phyloP scores from a whole-genome alignment of 2,113 vertebrate species.

The Corvus moneduloides region DNA sequence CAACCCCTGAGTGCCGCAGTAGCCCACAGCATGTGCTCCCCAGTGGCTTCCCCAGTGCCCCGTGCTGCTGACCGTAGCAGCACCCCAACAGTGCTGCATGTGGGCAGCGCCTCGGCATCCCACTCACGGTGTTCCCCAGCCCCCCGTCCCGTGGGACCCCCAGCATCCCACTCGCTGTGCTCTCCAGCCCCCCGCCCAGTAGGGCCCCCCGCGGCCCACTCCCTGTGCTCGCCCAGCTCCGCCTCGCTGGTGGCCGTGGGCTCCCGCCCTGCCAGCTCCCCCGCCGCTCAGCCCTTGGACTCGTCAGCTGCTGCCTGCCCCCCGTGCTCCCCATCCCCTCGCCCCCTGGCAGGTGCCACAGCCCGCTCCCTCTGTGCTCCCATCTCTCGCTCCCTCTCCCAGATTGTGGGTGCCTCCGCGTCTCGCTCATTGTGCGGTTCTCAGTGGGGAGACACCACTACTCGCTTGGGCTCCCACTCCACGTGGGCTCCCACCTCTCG shows the following conservation, averaged over 20 bases:
- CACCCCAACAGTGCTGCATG: slow-evolving; percentile 18
- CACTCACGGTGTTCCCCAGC: neutral
- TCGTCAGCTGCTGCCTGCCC: fast-evolving
- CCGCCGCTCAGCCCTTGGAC: fast-evolving
- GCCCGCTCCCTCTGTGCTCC: neutral
- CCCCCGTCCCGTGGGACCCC: neutral
- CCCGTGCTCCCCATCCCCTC: fast-evolving
- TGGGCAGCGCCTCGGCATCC: fast-evolving
- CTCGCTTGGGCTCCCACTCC: neutral
- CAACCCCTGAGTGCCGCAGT: neutral
- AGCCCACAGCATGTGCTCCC: neutral
- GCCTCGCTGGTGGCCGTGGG: neutral
- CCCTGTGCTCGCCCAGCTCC: neutral
- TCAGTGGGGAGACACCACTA: slow-evolving; percentile 1
- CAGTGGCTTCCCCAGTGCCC: neutral
- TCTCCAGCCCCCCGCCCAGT: neutral
- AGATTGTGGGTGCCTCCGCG: neutral
- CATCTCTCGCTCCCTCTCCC: neutral
- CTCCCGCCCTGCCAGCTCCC: neutral
- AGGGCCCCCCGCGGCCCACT: neutral
- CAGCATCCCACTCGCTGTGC: neutral
- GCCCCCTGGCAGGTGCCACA: neutral
- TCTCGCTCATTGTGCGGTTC: neutral
- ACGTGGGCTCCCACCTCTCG: neutral
- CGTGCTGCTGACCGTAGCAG: neutral